These are phyloP conservation scores for Drosophila bipectinata DNA, from an alignment of 1,140 invertebrate genomes.

Conservation along the genomic window DNA sequence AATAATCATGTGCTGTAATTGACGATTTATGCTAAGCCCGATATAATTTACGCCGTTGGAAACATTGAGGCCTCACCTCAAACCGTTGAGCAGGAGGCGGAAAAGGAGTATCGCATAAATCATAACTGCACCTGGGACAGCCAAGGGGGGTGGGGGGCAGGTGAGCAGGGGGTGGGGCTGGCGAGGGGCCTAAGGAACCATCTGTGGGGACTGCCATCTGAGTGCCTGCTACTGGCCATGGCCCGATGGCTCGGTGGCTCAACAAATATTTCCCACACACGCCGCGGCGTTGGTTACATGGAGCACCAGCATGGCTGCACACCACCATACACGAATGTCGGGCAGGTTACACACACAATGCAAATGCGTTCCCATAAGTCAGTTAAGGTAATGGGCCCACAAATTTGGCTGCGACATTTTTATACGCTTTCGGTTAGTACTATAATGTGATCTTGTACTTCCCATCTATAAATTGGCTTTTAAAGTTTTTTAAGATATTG, in stretches of 20 bases:
- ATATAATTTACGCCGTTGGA: constrained; percentile 79
- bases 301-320: constrained; percentile 33
- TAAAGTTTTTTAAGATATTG: neutral
- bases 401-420: neutral
- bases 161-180: neutral
- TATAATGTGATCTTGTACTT: too few relatives aligned
- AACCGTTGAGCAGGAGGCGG: constrained; percentile 25
- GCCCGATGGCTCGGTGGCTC: constrained; percentile 29
- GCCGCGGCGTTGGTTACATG: constrained; percentile 45
- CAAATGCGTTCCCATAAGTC: constrained; percentile 52
- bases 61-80: constrained; percentile 64
- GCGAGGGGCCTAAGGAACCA: constrained; percentile 12
- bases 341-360: constrained; percentile 73
- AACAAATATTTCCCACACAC: constrained; percentile 73
- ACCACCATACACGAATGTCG: constrained; percentile 54
- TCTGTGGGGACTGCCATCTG: constrained; percentile 9
- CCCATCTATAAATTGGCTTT: neutral
- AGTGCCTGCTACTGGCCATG: constrained; percentile 56
- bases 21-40: constrained; percentile 80
- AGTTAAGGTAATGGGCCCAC: constrained; percentile 21
- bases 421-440: constrained; percentile 20
- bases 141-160: constrained; percentile 14
- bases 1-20: constrained; percentile 81
- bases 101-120: constrained; percentile 60
- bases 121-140: constrained; percentile 75